Evolutionary conservation across 2,797 vertebrate species (phyloP), one percentile per base, ranked within the genome.

Genomic region (Brotogeris chrysoptera): DNA sequence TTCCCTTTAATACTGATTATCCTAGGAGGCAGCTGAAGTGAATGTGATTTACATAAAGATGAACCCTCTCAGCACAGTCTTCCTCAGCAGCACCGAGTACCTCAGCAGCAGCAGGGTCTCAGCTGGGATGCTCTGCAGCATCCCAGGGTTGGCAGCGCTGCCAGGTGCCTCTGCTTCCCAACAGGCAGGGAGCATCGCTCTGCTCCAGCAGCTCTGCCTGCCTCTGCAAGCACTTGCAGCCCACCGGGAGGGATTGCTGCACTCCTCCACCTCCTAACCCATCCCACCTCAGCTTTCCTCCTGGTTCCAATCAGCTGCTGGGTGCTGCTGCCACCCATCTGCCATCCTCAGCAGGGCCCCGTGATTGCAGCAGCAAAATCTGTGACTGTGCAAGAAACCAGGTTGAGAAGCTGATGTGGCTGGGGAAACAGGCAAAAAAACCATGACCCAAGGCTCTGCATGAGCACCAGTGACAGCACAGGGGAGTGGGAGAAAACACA

Each of bases 1-100:
- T 96, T 95, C 90, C 95, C 94, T 96, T 96, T 97, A 96, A 95
- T 95, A 80, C 95, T 95, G 96, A 97, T 95, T 95, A 95, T 95
- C 95, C 95, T 94, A 90, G 96, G 86, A 96, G 90, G 88, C 93
- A 94, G 95, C 93, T 95, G 19, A 88, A 70, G 78, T 89, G 94
- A 84, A 93, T 97, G 95, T 94, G 93, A 96, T 93, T 97, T 91
- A 88, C 95, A 96, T 93, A 89, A 94, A 66, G 83, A 96, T 94
- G 94, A 94, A 93, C 63, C 83, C 1, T 1, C 47, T 49, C 24
- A 0, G 83, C 88, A 73, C 70, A 34, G 65, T 57, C 79, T 14
- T 39, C 81, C 64, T 70, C n/a, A 0, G 91, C 70, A 36, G 53
- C 3, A 2, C n/a, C 0, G 52, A 36, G 70, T 30, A 66, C 50